These are phyloP conservation scores for Stomatorhinus walkeri DNA, from an alignment of 2,797 vertebrate genomes.

Conservation along the genomic window DNA sequence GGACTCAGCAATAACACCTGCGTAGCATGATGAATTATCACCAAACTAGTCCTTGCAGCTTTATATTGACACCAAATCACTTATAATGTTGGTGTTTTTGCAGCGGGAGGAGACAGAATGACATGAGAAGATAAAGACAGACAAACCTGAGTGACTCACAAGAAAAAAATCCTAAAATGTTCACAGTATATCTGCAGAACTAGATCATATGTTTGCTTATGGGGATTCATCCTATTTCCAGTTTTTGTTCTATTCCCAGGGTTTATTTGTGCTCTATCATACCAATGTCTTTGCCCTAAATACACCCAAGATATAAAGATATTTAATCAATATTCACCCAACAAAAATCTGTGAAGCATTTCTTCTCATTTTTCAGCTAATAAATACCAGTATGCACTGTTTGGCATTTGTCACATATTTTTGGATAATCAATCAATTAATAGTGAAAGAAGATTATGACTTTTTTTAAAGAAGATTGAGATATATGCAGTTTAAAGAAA, in stretches of 20 bases:
- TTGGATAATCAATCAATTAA: neutral
- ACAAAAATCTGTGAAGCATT: neutral
- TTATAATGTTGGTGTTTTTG: neutral
- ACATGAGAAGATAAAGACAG: neutral
- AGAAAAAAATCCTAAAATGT: neutral
- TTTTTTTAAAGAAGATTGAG: neutral
- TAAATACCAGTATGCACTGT: neutral
- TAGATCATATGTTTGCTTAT: neutral
- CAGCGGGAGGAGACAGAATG: neutral
- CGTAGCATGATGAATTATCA: neutral
- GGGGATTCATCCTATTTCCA: neutral
- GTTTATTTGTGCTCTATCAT: neutral
- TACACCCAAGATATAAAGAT: neutral
- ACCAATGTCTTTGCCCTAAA: neutral
- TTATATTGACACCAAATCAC: neutral
- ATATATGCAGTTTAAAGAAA: neutral
- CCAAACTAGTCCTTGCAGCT: neutral
- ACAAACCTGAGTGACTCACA: neutral
- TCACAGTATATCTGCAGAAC: neutral
- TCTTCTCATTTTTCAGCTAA: neutral
- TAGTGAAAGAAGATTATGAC: neutral
- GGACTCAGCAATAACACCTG: neutral
- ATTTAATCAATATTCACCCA: neutral
- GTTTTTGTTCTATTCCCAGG: neutral
- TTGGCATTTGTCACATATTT: neutral